Percentiles rank a stretch among this genome's conserved stretches.
Conservation (phyloP, 2,888 invertebrate genomes). For the Catocala fraxini region DNA sequence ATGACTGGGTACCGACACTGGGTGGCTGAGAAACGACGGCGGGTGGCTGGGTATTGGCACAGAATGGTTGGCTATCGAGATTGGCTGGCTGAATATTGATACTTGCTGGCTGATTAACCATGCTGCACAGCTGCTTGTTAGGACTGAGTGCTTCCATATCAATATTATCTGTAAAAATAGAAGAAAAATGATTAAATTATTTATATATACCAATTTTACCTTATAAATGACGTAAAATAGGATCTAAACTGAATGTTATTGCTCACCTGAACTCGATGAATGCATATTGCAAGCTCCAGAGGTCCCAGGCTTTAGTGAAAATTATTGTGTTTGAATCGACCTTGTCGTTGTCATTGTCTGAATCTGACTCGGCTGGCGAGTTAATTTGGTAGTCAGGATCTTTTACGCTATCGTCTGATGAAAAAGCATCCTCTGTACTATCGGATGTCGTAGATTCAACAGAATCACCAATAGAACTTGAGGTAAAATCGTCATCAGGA, state of each 20-base stretch:
- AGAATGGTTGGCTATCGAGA: not conserved
- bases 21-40: not conserved
- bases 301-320: conserved; percentile 7
- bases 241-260: not conserved
- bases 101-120: not conserved
- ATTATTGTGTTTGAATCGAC: not conserved
- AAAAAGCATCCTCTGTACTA: not conserved
- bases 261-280: conserved; percentile 1
- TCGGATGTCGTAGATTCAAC: too few species aligned
- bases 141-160: not conserved
- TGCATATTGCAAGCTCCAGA: conserved; percentile 4
- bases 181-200: not conserved
- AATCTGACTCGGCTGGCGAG: not conserved
- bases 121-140: not conserved
- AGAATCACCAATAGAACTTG: too few species aligned
- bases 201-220: not conserved
- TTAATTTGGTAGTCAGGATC: conserved; percentile 1
- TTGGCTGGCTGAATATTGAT: not conserved
- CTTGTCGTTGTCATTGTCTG: not conserved
- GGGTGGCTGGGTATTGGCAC: not conserved
- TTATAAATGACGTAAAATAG: not conserved
- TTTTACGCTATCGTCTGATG: conserved; percentile 6
- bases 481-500: too few species aligned
- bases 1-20: not conserved
- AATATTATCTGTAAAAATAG: not conserved